Evolutionary conservation across 2,797 vertebrate genomes (phyloP), one percentile per base, ranked within the genome.

Genomic region (Taenioides sp.): DNA sequence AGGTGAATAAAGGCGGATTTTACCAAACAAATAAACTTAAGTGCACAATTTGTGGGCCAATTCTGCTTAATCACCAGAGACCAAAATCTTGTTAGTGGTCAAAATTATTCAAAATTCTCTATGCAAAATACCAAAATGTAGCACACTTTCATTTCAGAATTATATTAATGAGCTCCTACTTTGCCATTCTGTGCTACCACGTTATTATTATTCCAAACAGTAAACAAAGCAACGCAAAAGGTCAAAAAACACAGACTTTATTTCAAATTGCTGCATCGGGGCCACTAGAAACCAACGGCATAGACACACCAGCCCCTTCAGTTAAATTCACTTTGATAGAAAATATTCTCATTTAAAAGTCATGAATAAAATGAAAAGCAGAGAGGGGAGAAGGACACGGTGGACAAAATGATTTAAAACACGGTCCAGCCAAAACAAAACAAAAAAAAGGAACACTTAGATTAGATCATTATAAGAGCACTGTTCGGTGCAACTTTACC

Each of bases 391-490:
- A 65, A 86, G 93, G 88, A 89, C 83, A 85, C 73, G 85, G 79
- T 81, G 88, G 87, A 86, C 80, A 67, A 84, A 77, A 77, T 75
- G 73, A 70, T 80, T 78, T 63, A 77, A 79, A 82, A 73, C 78
- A 76, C 78, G 77, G 77, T 66, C 78, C 79, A 85, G 71, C 77
- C 75, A 83, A 85, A 70, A 80, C 65, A 84, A 47, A 54, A 25
- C 50, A 70, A 64, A 71, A 67, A 76, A 95, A 96, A 96, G 92
- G 92, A 97, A 95, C 94, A 97, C 95, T 92, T 94, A 47, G 43
- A 85, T 91, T 91, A 87, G 91, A 92, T 84, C 79, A 92, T 84
- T 80, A 85, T 96, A 96, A 96, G 95, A 96, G 96, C 96, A 97
- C 96, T 95, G 92, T 95, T 94, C 92, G 96, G 95, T 95, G 92